Base-by-base conservation (phyloP, 2,797 vertebrate species). In the Meriones psammophilus region DNA sequence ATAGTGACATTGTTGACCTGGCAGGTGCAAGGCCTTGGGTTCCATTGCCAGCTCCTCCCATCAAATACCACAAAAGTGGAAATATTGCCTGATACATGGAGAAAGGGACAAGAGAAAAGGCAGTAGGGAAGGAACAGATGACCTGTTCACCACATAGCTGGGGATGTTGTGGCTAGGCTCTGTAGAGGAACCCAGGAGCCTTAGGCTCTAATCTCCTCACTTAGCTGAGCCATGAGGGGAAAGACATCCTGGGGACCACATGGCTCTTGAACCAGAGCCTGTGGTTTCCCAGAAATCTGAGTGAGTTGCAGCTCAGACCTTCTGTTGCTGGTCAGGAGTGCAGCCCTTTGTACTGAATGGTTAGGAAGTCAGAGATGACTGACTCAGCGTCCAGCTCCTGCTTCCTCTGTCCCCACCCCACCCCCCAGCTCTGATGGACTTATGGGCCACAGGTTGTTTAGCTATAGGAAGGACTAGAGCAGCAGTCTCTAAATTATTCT, bases 81-180 rank as follows among this genome's bases (percentile, higher is more conserved):
- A 42, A 56, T 33, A 30, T n/a, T 2, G 0, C 15, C 58, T 8
- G 39, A 78, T 58, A 60, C 26, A 12, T 1, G 87, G 26, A 22
- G 20, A 18, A 30, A 46, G 84, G 42, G 69, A 20, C 46, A 20
- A 36, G 14, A 0, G 3, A n/a, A 6, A 68, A 26, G 10, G 26
- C 0, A 12, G 46, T 18, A 26, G 28, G 54, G 24, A 71, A 12
- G 66, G 36, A 15, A 4, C 14, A 1, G 3, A 10, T n/a, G 66
- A 24, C 24, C 33, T 3, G 1, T 0, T 2, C 1, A 18, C 39
- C 33, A 8, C 20, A 5, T 3, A n/a, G 8, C n/a, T 1, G 0
- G 5, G 30, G 50, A 28, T 28, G 26, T 28, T 3, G 13, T 22
- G 9, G 56, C 8, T 8, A 42, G 50, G 69, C 14, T 69, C 36